Evolutionary conservation across 2,113 vertebrate species (phyloP).

Genomic region (Solenodon paradoxus): DNA sequence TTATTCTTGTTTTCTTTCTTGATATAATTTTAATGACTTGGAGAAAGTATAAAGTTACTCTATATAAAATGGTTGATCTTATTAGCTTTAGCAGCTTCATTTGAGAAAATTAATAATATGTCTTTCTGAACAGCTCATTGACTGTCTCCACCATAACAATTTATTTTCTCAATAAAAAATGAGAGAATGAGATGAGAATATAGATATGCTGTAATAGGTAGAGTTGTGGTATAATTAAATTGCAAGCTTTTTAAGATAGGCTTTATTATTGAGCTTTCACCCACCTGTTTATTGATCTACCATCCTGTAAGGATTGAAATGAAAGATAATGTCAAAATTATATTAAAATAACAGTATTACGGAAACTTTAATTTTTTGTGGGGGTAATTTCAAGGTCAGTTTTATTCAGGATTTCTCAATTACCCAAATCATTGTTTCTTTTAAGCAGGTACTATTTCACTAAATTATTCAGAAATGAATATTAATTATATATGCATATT

Average conservation of each 20-base stretch:
- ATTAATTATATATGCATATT: background rate
- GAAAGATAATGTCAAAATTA: background rate
- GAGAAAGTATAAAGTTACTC: conserved; percentile 25
- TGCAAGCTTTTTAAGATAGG: background rate
- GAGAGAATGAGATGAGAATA: conserved; percentile 5
- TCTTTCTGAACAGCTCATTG: conserved; percentile 60
- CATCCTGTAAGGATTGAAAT: background rate
- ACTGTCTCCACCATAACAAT: conserved; percentile 26
- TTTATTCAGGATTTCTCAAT: background rate
- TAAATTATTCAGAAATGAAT: background rate
- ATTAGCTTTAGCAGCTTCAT: conserved; percentile 55
- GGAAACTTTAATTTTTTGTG: background rate
- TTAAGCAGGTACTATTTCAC: background rate
- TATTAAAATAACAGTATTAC: background rate
- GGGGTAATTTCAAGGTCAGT: background rate
- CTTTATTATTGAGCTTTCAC: background rate
- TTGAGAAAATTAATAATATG: conserved; percentile 63
- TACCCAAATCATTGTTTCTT: background rate
- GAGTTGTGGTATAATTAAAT: background rate
- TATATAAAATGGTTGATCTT: conserved; percentile 60
- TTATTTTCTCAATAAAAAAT: conserved; percentile 48
- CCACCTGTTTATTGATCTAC: background rate
- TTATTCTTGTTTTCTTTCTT: conserved; percentile 45
- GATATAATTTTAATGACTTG: conserved; percentile 53
- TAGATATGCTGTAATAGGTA: background rate